Conservation (phyloP, 53 echinoderm and acorn worm genomes). For the Glandiceps talaboti region DNA sequence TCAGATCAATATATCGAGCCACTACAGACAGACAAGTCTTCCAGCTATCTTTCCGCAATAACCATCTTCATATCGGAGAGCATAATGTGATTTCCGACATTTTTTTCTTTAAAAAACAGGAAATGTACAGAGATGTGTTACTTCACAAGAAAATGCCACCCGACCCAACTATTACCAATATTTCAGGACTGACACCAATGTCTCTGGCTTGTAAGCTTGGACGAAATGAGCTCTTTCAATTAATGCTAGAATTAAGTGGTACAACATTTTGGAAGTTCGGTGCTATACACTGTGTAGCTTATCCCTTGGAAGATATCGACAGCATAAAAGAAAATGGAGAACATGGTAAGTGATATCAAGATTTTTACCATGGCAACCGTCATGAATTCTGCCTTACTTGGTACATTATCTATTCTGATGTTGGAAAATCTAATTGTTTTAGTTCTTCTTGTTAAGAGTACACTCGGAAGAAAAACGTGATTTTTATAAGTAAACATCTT, state of each 20-base stretch:
- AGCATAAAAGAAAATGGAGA: slow-evolving; percentile 47
- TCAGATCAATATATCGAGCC: too few relatives aligned
- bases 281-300: slow-evolving; percentile 70
- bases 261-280: slow-evolving; percentile 80
- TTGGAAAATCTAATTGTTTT: too few relatives aligned
- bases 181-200: slow-evolving; percentile 73
- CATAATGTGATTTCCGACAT: too few relatives aligned
- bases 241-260: slow-evolving; percentile 69
- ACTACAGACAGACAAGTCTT: too few relatives aligned
- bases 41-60: too few relatives aligned
- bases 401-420: too few relatives aligned
- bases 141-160: neutral
- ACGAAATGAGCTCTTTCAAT: slow-evolving; percentile 63
- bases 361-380: too few relatives aligned
- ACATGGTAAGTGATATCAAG: slow-evolving; percentile 58
- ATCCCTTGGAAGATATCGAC: slow-evolving; percentile 68
- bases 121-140: neutral
- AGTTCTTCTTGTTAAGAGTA: too few relatives aligned
- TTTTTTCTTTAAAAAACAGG: neutral
- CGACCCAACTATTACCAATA: slow-evolving; percentile 26
- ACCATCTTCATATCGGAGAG: too few relatives aligned
- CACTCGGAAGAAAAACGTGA: too few relatives aligned
- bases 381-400: too few relatives aligned
- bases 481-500: too few relatives aligned
- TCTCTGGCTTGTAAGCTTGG: slow-evolving; percentile 81